Evolutionary conservation across 2,888 invertebrate species (phyloP).

Genomic region (Tanytarsus gracilentus): DNA sequence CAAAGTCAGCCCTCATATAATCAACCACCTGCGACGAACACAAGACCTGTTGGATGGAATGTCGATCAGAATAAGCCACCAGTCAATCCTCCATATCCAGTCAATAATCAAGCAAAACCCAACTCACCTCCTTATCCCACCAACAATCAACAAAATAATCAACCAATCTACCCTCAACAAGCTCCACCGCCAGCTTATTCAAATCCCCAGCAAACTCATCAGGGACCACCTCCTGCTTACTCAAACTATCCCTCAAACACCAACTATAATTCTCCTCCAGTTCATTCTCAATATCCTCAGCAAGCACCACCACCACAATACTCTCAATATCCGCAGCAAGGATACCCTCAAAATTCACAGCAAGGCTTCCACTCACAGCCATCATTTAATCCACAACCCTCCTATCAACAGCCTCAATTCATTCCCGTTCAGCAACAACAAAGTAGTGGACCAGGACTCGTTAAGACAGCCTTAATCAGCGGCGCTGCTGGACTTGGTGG

Average conservation of each 20-base stretch:
- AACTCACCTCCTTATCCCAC: slow-evolving; percentile 16
- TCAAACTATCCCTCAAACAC: neutral
- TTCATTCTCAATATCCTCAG: neutral
- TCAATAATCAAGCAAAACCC: slow-evolving; percentile 7
- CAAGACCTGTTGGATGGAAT: slow-evolving; percentile 9
- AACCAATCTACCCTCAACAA: neutral
- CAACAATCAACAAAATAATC: slow-evolving; percentile 1
- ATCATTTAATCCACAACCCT: neutral
- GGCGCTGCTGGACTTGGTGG: slow-evolving; percentile 22
- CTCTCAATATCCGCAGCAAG: neutral
- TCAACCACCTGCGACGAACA: neutral
- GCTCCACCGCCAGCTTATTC: neutral
- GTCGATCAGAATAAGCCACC: neutral
- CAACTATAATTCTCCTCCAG: neutral
- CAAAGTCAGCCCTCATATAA: neutral
- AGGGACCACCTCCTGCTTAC: neutral
- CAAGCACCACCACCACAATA: neutral
- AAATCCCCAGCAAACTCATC: neutral
- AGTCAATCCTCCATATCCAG: neutral
- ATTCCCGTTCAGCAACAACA: slow-evolving; percentile 14
- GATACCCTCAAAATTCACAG: neutral
- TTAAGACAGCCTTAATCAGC: slow-evolving; percentile 13
- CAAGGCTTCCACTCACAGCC: neutral
- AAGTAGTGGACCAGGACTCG: slow-evolving; percentile 9
- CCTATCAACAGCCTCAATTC: slow-evolving; percentile 10